These are phyloP conservation scores for Mya arenaria DNA, from an alignment of 1,140 invertebrate species.

Conservation along the genomic window DNA sequence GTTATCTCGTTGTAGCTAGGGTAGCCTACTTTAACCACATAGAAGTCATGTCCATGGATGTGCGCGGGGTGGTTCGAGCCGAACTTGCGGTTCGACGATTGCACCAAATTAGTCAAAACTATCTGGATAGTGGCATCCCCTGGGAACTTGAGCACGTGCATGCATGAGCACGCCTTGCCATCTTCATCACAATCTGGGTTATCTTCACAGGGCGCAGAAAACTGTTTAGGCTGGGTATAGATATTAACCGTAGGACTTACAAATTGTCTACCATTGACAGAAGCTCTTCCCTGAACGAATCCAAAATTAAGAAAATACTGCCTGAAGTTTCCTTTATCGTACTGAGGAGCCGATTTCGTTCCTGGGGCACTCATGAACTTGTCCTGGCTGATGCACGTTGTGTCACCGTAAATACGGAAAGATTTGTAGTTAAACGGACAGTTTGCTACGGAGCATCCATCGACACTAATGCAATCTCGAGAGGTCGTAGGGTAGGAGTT, in stretches of 20 bases:
- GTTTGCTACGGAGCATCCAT: conserved; percentile 58
- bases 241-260: conserved; percentile 44
- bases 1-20: conserved; percentile 69
- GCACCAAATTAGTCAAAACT: conserved; percentile 80
- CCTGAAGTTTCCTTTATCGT: conserved; percentile 23
- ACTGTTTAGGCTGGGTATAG: conserved; percentile 53
- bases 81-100: conserved; percentile 83
- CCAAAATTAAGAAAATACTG: conserved; percentile 63
- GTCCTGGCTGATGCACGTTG: conserved; percentile 43
- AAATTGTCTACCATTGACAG: conserved; percentile 44
- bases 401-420: conserved; percentile 44
- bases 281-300: neutral
- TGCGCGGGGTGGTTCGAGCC: conserved; percentile 86
- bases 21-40: conserved; percentile 84
- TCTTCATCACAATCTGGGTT: conserved; percentile 38
- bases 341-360: conserved; percentile 6
- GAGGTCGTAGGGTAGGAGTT: conserved; percentile 64
- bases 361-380: neutral
- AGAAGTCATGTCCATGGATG: conserved; percentile 88
- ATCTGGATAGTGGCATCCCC: conserved; percentile 49
- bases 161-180: conserved; percentile 42
- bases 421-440: conserved; percentile 60
- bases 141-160: conserved; percentile 3
- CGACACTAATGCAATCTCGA: conserved; percentile 17
- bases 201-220: conserved; percentile 22